Base-by-base conservation (phyloP, 1,140 invertebrate genomes). In the Zaprionus capensis region DNA sequence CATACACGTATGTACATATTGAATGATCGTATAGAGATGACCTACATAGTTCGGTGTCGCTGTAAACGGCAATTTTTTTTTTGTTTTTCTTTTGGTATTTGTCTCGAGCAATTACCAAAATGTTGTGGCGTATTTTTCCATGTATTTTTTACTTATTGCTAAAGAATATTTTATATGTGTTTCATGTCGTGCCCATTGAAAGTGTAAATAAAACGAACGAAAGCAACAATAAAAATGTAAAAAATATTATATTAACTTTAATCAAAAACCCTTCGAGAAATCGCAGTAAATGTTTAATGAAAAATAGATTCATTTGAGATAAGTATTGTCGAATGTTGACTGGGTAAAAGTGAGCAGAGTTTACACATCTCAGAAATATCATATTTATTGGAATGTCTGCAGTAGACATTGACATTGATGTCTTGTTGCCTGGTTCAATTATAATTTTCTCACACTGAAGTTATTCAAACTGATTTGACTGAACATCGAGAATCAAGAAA, bases 201-300 rank as follows among this genome's bases (percentile, higher is more conserved):
- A 51, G 59, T 75, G 72, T 75, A 71, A 64, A 75, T 71, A 75
- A 71, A 75, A 20, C 66, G 15, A 75, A 75, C 66, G 41, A 75
- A 70, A 58, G 49, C 63, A 70, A 58, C 46, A 75, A 75, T 71
- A 70, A 75, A 75, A 64, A 70, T 36, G 26, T 46, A n/a, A 63
- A n/a, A 49, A 56, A 62, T 80, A 69, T 80, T 80, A 41, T 71
- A 76, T 57, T 65, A 41, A 71, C 44, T 31, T 72, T 59, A 78
- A 56, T 31, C 41, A 7, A 17, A 44, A n/a, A 7, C 1, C 2
- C 12, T 17, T 20, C n/a, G 5, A 41, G 2, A 44, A 38, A 15
- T 38, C 36, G n/a, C 15, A 44, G 15, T 11, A 11, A 34, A 9
- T 34, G 31, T 34, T 34, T 11, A 34, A 34, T 11, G 28, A 28